Base-by-base conservation (phyloP, 2,888 invertebrate species). In the Ceraclea dissimilis region DNA sequence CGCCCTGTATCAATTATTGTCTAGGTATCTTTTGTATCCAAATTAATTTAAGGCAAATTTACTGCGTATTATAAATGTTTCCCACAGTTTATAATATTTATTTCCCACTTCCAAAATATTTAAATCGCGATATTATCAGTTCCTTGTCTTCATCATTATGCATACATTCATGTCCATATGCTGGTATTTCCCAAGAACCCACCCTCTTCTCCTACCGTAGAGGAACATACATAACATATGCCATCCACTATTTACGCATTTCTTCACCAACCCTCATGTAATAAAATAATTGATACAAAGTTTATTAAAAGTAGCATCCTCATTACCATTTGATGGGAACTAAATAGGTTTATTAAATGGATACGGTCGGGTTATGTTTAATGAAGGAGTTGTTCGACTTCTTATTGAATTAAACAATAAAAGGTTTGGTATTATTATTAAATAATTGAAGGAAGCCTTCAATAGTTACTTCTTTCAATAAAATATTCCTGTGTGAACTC, bases 281-380 rank as follows among this genome's bases (percentile, higher is more conserved):
- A 26, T 26, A 26, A 8, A 50, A 39, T 49, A 33, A 52, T 31
- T 54, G 10, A 17, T 43, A 43, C 20, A 43, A 47, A 43, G 46
- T 57, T 50, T 17, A 54, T 49, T 57, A 49, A 52, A 31, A 22
- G 52, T 56, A 48, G 26, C 50, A 52, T 22, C 55, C 58, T 58
- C 50, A 55, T 58, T 54, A 19, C 52, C 39, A 54, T 56, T 59
- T 54, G 58, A 57, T 57, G 59, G 57, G 60, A 61, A 59, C 51
- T 18, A 51, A 43, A 54, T 60, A 33, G 44, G 51, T 53, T 52
- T 56, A 58, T 59, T 56, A 61, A 59, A 61, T 56, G 44, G 61
- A 57, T 56, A 61, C 59, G 61, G 53, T 57, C 59, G 48, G 54
- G n/a, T 57, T 56, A 55, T 55, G 51, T 59, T 57, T 61, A 57